Conservation (phyloP, 2,888 invertebrate genomes). For the Esperia sulphurella region DNA sequence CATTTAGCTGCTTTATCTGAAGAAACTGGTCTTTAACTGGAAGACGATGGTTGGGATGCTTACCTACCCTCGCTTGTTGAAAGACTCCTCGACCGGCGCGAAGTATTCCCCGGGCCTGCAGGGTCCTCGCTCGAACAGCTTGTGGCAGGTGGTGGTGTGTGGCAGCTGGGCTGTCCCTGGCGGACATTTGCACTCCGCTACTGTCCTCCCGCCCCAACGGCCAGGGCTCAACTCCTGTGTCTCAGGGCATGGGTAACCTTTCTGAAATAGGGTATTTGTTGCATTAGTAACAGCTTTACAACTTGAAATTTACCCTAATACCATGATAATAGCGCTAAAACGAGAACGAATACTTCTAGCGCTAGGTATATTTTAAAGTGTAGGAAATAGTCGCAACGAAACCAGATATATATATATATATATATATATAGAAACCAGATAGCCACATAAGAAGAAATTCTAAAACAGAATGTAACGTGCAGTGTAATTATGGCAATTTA, state of each 20-base stretch:
- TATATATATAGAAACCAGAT: no score
- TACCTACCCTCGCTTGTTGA: constrained; percentile 76
- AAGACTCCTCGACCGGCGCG: constrained; percentile 81
- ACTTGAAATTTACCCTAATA: no score
- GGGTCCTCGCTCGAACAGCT: constrained; percentile 86
- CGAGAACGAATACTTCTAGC: no score
- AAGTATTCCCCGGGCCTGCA: constrained; percentile 87
- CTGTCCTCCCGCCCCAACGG: constrained; percentile 73
- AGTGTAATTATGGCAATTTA: no score
- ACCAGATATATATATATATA: no score
- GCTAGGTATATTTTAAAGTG: no score
- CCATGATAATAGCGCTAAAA: no score
- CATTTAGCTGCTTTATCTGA: background rate
- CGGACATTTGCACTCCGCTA: constrained; percentile 90
- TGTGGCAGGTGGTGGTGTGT: constrained; percentile 84
- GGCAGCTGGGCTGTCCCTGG: constrained; percentile 87
- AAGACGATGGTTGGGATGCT: constrained; percentile 37
- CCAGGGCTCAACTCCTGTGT: constrained; percentile 90
- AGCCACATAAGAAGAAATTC: no score
- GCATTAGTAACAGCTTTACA: background rate
- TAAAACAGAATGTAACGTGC: no score
- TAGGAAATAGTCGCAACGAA: no score
- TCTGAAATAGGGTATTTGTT: constrained; percentile 41
- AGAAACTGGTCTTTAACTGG: background rate
- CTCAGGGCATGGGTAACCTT: constrained; percentile 89